A percentile compares a stretch with the other conserved stretches of the same genome.
These are phyloP conservation scores for Ophion slaviceki DNA, from an alignment of 2,888 invertebrate genomes.

Conservation along the genomic window DNA sequence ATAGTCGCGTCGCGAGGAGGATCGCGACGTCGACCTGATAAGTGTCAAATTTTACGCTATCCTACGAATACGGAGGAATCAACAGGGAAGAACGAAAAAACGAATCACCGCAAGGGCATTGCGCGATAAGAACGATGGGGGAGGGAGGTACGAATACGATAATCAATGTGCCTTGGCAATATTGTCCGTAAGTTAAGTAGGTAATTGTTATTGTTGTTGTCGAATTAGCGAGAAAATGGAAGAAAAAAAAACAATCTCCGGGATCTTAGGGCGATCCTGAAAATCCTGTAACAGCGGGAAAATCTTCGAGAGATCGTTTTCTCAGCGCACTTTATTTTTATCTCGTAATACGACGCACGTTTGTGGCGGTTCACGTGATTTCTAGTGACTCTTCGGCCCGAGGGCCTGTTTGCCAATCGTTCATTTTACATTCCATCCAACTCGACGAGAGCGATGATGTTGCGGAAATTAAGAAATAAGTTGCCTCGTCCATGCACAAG, in stretches of 20 bases:
- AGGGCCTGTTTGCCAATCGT: conserved; percentile 56
- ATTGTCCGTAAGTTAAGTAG: conserved; percentile 54
- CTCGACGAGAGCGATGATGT: conserved; percentile 37
- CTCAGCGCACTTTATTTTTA: conserved; percentile 30
- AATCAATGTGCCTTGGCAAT: conserved; percentile 32
- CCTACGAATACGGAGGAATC: neutral
- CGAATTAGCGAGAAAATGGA: conserved; percentile 8
- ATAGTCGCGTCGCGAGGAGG: conserved; percentile 77
- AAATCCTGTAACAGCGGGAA: neutral
- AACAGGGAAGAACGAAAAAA: conserved; percentile 28
- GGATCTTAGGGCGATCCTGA: conserved; percentile 36
- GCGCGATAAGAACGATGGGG: neutral
- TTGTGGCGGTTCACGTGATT: conserved; percentile 30
- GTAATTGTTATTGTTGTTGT: conserved; percentile 48
- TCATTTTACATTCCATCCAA: conserved; percentile 79
- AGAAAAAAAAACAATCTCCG: neutral
- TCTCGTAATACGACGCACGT: conserved; percentile 3
- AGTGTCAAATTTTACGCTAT: conserved; percentile 40
- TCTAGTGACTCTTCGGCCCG: conserved; percentile 49
- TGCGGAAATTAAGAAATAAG: conserved; percentile 2
- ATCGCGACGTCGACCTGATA: conserved; percentile 74
- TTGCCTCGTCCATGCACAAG: neutral
- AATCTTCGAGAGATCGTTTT: conserved; percentile 28
- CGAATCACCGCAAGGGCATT: conserved; percentile 4
- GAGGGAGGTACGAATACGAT: conserved; percentile 20